phyloP scores from a whole-genome alignment of 2,888 invertebrate species.

The Agrypnus murinus region DNA sequence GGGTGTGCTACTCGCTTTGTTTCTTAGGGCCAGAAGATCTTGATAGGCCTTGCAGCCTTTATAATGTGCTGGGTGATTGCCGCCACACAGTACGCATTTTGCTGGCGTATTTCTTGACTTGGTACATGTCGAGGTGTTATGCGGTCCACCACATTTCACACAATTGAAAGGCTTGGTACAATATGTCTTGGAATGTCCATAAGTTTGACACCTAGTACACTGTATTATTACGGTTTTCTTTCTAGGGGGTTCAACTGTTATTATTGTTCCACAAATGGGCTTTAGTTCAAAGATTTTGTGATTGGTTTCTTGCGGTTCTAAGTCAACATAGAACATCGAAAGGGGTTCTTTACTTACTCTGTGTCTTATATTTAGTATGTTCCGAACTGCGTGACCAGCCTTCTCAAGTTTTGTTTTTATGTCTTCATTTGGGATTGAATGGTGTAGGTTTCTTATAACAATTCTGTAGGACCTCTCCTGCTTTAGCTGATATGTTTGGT shows the following conservation, averaged over 20 bases:
- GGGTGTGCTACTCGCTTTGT: background rate
- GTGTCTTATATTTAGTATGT: background rate
- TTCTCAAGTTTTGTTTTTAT: background rate
- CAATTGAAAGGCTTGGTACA: too few relatives aligned
- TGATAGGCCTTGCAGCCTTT: conserved; percentile 1
- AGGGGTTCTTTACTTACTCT: background rate
- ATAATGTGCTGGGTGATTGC: background rate
- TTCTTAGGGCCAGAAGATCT: background rate
- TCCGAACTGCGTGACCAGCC: background rate
- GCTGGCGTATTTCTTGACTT: background rate
- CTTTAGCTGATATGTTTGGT: too few relatives aligned
- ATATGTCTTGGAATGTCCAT: too few relatives aligned
- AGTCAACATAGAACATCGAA: too few relatives aligned
- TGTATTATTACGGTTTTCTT: background rate
- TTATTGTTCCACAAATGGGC: background rate
- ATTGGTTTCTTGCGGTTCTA: background rate
- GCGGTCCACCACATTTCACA: background rate
- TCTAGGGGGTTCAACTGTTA: background rate
- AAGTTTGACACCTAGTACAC: background rate
- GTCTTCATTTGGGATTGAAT: background rate
- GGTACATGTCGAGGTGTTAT: too few relatives aligned
- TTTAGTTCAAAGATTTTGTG: background rate
- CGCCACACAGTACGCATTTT: too few relatives aligned
- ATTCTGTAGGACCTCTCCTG: background rate
- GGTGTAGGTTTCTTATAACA: background rate